Conservation (phyloP, 92 coral and sea anemone genomes). For the Zoanthus sociatus region DNA sequence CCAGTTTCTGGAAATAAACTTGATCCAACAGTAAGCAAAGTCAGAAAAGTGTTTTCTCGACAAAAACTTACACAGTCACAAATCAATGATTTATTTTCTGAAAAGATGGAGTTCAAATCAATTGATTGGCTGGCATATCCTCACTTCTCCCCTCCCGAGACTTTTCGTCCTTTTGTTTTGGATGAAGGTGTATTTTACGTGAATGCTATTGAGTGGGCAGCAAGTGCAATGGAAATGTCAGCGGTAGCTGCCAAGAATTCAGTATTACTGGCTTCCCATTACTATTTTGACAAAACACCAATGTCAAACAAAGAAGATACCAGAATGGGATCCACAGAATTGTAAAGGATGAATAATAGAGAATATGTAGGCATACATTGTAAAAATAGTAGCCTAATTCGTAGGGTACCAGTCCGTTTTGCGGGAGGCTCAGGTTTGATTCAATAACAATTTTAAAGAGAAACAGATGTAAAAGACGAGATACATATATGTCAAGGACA, state of each 20-base stretch:
- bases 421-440: too few species aligned
- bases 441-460: too few species aligned
- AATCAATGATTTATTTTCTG: constrained; percentile 64
- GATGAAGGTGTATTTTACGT: constrained; percentile 96
- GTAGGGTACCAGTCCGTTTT: too few species aligned
- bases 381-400: too few species aligned
- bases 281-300: constrained; percentile 27
- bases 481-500: too few species aligned
- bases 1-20: constrained; percentile 69
- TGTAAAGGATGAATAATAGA: constrained; percentile 10
- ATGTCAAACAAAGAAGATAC: neutral
- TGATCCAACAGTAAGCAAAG: constrained; percentile 43
- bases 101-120: constrained; percentile 45
- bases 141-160: constrained; percentile 82
- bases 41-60: constrained; percentile 89
- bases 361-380: too few species aligned
- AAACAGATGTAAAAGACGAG: too few species aligned
- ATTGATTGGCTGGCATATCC: constrained; percentile 93
- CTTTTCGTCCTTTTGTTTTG: constrained; percentile 82
- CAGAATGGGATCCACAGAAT: constrained; percentile 39
- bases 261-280: constrained; percentile 81
- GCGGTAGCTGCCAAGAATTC: constrained; percentile 91
- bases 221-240: constrained; percentile 99
- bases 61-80: constrained; percentile 67
- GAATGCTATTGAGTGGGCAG: constrained; percentile 93